These are phyloP conservation scores for Callorhinus ursinus DNA, from an alignment of 2,113 vertebrate species.

Conservation along the genomic window DNA sequence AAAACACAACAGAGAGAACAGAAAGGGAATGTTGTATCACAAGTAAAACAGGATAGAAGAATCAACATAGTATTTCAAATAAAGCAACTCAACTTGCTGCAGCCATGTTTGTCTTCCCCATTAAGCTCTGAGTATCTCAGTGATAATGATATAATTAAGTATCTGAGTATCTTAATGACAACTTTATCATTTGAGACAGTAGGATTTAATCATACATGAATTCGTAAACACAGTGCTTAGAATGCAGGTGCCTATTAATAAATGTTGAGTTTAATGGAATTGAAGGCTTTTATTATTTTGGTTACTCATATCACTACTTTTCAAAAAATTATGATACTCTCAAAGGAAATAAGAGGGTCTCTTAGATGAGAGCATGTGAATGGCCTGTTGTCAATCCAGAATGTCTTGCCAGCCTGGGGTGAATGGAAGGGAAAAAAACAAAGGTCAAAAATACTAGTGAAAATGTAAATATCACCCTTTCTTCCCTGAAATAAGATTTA, in stretches of 20 bases:
- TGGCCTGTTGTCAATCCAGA: neutral
- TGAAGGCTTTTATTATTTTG: slow-evolving; percentile 38
- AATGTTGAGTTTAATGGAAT: neutral
- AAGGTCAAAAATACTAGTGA: neutral
- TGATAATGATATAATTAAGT: slow-evolving; percentile 36
- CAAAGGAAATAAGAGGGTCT: neutral
- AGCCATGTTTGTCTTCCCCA: neutral
- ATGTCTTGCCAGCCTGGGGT: neutral
- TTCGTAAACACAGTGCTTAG: neutral
- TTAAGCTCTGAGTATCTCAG: slow-evolving; percentile 35
- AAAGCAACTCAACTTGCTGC: slow-evolving; percentile 15
- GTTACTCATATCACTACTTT: neutral
- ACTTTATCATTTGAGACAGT: neutral
- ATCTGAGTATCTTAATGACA: slow-evolving; percentile 41
- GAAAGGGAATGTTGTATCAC: neutral
- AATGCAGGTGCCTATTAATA: neutral
- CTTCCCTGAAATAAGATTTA: neutral
- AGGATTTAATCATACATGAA: slow-evolving; percentile 21
- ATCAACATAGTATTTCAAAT: slow-evolving; percentile 7
- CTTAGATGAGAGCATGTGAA: neutral
- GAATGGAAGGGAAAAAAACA: neutral
- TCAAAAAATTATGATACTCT: neutral
- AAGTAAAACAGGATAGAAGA: neutral
- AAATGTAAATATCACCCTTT: neutral
- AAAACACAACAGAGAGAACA: neutral